Conservation (phyloP, 2,797 vertebrate species). For the Harpagifer antarcticus region DNA sequence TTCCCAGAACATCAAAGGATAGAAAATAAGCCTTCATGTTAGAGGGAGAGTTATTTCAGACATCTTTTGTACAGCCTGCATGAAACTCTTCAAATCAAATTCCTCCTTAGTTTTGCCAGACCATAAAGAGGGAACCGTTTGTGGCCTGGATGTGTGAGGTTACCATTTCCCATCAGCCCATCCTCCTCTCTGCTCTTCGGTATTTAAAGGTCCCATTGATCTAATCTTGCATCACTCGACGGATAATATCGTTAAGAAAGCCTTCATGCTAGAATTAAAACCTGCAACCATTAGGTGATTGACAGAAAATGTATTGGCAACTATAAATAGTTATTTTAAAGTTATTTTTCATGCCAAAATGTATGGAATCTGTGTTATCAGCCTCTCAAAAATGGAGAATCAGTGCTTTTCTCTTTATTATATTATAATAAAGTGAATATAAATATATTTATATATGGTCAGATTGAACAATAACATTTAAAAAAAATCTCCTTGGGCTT, state of each 20-base stretch:
- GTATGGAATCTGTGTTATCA: no score
- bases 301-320: no score
- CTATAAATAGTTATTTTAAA: no score
- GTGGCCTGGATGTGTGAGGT: conserved; percentile 42
- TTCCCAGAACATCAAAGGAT: conserved; percentile 28
- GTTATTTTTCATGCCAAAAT: no score
- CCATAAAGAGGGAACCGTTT: conserved; percentile 52
- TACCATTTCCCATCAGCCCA: conserved; percentile 53
- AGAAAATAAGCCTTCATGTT: conserved; percentile 11
- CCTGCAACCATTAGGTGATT: no score
- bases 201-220: conserved; percentile 12
- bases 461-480: no score
- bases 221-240: conserved; percentile 11
- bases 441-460: no score
- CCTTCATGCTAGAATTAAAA: not conserved
- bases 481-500: no score
- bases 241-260: conserved; percentile 23
- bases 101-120: conserved; percentile 47
- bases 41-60: conserved; percentile 29
- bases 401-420: no score
- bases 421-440: no score
- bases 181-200: conserved; percentile 30
- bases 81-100: conserved; percentile 51
- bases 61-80: conserved; percentile 9
- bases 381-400: no score